Conservation (phyloP, 2,113 vertebrate species). For the Apodemus speciosus region DNA sequence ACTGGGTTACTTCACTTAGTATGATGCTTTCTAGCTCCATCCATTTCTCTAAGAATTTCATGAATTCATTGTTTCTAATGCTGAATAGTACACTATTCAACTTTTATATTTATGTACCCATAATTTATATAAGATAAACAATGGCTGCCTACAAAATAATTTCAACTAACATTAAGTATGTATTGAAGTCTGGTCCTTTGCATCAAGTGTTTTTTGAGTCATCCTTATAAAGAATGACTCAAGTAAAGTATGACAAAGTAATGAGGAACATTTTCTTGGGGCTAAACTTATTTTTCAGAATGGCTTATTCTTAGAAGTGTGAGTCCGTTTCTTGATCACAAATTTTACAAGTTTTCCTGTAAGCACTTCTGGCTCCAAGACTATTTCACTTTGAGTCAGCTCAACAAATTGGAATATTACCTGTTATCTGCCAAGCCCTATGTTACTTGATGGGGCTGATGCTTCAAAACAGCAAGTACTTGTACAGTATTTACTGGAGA, state of each 20-base stretch:
- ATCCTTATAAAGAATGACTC: neutral
- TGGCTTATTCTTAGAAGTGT: constrained; percentile 11
- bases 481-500: neutral
- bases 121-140: constrained; percentile 16
- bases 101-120: constrained; percentile 10
- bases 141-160: neutral
- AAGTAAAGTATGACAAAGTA: no score
- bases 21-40: no score
- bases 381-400: neutral
- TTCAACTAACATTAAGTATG: neutral
- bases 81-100: no score
- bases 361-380: constrained; percentile 23
- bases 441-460: neutral
- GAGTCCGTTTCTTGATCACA: neutral
- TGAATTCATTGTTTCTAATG: no score
- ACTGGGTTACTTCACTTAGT: no score
- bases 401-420: neutral
- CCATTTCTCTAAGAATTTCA: no score
- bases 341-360: neutral
- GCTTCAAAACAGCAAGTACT: neutral
- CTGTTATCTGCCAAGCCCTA: neutral
- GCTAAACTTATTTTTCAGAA: constrained; percentile 28
- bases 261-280: constrained; percentile 37
- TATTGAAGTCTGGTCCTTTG: constrained; percentile 4
- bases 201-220: neutral